Percentiles rank a stretch among this genome's conserved stretches.
Conservation (phyloP, 2,113 vertebrate genomes). For the Peromyscus polionotus region DNA sequence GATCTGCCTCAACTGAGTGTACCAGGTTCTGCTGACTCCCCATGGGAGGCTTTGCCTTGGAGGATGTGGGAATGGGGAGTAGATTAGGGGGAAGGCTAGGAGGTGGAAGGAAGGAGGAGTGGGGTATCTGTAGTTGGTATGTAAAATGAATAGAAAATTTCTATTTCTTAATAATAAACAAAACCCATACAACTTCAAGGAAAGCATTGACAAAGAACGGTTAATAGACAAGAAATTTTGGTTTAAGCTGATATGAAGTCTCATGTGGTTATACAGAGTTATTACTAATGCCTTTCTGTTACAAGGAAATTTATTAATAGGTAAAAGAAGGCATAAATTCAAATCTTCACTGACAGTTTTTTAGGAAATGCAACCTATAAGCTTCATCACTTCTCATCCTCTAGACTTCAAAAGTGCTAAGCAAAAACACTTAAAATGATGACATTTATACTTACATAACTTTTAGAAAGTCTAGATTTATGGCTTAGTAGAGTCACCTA, state of each 20-base stretch:
- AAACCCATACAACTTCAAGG: no score
- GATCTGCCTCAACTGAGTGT: no score
- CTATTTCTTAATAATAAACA: no score
- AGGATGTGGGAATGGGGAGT: no score
- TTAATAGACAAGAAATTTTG: neutral
- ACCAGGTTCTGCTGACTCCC: no score
- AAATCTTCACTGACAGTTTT: constrained; percentile 47
- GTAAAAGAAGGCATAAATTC: constrained; percentile 5
- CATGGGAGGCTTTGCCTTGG: no score
- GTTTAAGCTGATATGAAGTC: neutral
- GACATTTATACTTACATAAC: neutral
- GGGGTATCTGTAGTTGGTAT: no score
- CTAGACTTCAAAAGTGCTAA: constrained; percentile 2
- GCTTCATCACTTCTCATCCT: constrained; percentile 1
- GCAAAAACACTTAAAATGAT: constrained; percentile 43
- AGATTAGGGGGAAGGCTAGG: no score
- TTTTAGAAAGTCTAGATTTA: constrained; percentile 16
- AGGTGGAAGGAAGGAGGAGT: no score
- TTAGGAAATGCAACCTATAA: constrained; percentile 17
- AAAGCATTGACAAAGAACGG: neutral
- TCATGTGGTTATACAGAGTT: neutral
- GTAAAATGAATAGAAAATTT: no score
- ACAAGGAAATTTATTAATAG: constrained; percentile 39
- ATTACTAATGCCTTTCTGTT: constrained; percentile 37
- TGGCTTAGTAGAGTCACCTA: constrained; percentile 34